These are phyloP conservation scores for Leptobrachium leishanense DNA, from an alignment of 2,113 vertebrate genomes.

Conservation along the genomic window DNA sequence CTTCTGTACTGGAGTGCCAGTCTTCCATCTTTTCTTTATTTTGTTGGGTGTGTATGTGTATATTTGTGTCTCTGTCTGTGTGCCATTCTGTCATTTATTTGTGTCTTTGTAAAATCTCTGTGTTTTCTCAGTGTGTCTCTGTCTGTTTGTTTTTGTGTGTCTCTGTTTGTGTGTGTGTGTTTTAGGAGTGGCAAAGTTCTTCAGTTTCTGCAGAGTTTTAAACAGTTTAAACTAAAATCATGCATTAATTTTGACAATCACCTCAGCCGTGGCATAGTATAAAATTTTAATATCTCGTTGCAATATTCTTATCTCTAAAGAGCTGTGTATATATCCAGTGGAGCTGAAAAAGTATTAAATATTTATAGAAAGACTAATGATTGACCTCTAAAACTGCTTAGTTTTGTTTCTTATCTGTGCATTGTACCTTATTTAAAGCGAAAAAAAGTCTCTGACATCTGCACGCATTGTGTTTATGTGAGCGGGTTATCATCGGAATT, in stretches of 20 bases:
- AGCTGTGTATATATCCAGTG: constrained; percentile 50
- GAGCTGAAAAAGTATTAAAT: constrained; percentile 49
- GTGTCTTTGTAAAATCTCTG: too few species aligned
- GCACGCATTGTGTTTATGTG: constrained; percentile 35
- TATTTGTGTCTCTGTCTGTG: too few species aligned
- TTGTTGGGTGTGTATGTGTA: too few species aligned
- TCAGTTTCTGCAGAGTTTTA: constrained; percentile 31
- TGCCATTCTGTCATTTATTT: too few species aligned
- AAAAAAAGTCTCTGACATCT: constrained; percentile 35
- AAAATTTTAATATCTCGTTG: constrained; percentile 50
- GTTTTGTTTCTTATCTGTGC: constrained; percentile 43
- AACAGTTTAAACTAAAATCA: constrained; percentile 39
- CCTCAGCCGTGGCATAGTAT: constrained; percentile 45
- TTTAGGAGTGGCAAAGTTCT: not conserved
- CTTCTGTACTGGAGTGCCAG: too few species aligned
- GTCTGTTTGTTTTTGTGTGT: too few species aligned
- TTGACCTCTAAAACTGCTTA: constrained; percentile 50
- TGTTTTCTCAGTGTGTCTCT: too few species aligned
- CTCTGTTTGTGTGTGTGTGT: too few species aligned
- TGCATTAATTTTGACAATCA: constrained; percentile 44
- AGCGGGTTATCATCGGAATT: constrained; percentile 23
- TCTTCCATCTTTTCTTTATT: too few species aligned
- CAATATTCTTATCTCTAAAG: constrained; percentile 48
- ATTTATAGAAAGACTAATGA: constrained; percentile 48
- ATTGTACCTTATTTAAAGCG: constrained; percentile 45